These are phyloP conservation scores for Pheosia tremula DNA, from an alignment of 2,888 invertebrate genomes.

Conservation along the genomic window DNA sequence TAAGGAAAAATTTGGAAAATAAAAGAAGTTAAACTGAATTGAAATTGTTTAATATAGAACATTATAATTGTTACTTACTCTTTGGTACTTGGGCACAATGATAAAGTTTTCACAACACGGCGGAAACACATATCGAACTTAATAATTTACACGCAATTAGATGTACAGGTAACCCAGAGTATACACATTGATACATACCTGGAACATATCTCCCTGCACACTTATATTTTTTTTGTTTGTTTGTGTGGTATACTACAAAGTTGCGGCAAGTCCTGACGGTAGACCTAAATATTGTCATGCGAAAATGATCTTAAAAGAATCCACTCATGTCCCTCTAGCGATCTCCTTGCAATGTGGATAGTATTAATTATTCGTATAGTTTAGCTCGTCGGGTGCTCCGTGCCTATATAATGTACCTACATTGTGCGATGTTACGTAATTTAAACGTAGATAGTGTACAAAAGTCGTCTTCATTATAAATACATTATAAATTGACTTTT, in stretches of 20 bases:
- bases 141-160: no score
- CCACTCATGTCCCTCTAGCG: conserved; percentile 16
- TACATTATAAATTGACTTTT: neutral
- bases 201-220: no score
- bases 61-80: neutral
- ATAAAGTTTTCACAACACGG: no score
- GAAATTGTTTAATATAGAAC: neutral
- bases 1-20: neutral
- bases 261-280: no score
- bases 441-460: neutral
- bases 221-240: no score
- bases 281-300: no score
- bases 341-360: conserved; percentile 23
- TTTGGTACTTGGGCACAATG: no score
- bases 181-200: no score
- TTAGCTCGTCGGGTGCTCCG: neutral
- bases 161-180: no score
- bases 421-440: neutral
- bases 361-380: conserved; percentile 36
- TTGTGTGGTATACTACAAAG: no score
- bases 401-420: conserved; percentile 15
- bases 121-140: no score
- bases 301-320: no score
- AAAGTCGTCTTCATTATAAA: neutral
- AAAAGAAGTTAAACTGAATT: neutral